Evolutionary conservation across 2,888 invertebrate species (phyloP).

Genomic region (Neelides folsomi): DNA sequence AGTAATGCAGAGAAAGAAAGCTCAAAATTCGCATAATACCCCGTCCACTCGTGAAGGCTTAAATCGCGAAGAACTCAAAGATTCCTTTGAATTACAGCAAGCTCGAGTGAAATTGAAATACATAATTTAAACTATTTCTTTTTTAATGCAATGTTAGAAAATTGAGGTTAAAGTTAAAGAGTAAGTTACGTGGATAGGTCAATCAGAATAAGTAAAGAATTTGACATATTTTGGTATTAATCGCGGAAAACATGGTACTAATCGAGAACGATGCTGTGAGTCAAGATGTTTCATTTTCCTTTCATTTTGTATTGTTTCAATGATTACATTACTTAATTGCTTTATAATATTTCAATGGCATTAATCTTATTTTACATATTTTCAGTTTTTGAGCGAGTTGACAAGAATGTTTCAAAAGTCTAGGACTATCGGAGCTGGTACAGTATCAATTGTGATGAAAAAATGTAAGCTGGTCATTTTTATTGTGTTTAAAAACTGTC

Average conservation of each 20-base stretch:
- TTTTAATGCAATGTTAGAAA: too few species aligned
- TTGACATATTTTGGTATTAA: not conserved
- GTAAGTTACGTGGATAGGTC: not conserved
- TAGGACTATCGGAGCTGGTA: conserved; percentile 50
- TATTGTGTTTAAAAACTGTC: not conserved
- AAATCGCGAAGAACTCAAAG: too few species aligned
- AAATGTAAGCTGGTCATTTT: conserved; percentile 54
- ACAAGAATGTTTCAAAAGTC: conserved; percentile 75
- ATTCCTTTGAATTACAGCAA: too few species aligned
- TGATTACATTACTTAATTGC: too few species aligned
- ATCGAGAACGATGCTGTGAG: conserved; percentile 24
- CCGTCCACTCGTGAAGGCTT: too few species aligned
- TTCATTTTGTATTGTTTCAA: not conserved
- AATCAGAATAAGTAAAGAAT: not conserved
- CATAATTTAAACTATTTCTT: too few species aligned
- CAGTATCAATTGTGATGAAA: conserved; percentile 81
- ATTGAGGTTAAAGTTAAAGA: not conserved
- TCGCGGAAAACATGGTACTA: conserved; percentile 15
- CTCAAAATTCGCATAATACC: too few species aligned
- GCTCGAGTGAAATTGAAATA: too few species aligned
- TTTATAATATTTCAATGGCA: too few species aligned
- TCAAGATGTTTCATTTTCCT: not conserved
- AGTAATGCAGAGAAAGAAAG: too few species aligned
- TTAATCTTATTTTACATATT: conserved; percentile 36
- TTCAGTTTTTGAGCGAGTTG: conserved; percentile 69